Evolutionary conservation across 2,113 vertebrate species (phyloP).

Genomic region (Capreolus pygargus): DNA sequence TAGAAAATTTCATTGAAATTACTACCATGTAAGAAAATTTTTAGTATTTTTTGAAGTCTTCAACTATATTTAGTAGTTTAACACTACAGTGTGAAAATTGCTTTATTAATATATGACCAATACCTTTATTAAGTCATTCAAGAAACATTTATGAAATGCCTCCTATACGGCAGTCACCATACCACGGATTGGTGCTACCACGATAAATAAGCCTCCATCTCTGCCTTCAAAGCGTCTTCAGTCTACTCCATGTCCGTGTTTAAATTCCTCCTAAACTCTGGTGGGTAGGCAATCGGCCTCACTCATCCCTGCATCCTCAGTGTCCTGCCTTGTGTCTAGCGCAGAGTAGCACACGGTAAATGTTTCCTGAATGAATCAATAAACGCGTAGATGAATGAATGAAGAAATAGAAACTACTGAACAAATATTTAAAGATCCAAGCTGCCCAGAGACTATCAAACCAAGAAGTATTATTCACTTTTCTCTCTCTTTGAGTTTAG

Average conservation of each 20-base stretch:
- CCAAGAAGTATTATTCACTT: not conserved
- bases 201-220: not conserved
- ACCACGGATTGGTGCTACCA: not conserved
- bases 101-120: not conserved
- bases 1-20: not conserved
- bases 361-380: not conserved
- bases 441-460: not conserved
- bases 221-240: not conserved
- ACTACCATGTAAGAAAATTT: not conserved
- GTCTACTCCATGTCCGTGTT: not conserved
- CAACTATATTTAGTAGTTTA: not conserved
- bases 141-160: not conserved
- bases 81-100: not conserved
- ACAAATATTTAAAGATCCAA: not conserved
- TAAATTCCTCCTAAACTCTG: not conserved
- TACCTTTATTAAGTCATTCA: not conserved
- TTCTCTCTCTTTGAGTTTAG: not conserved
- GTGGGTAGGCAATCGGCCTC: not conserved
- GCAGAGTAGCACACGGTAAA: not conserved
- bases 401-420: not conserved
- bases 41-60: not conserved
- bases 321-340: not conserved
- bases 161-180: not conserved
- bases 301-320: not conserved
- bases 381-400: not conserved